These are phyloP conservation scores for Plutomurus gul DNA, from an alignment of 1,140 invertebrate genomes.

Conservation along the genomic window DNA sequence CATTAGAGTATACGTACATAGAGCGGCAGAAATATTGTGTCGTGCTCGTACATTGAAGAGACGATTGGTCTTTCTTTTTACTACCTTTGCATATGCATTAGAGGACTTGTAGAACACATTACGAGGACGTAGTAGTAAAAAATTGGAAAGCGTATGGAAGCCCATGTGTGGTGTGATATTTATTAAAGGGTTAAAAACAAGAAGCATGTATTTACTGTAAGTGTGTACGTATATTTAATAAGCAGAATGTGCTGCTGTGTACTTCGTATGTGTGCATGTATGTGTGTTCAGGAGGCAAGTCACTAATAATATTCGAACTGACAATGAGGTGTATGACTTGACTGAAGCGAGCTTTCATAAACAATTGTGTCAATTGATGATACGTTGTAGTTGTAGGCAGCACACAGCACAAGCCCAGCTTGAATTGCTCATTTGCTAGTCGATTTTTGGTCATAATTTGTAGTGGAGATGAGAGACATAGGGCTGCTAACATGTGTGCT, in stretches of 20 bases:
- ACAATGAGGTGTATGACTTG: conserved; percentile 8
- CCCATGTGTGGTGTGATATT: conserved; percentile 10
- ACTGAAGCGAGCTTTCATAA: conserved; percentile 11
- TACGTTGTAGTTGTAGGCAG: background rate
- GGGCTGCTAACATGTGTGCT: conserved; percentile 9
- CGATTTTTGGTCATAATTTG: conserved; percentile 17
- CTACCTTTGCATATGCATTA: background rate
- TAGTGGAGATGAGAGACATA: conserved; percentile 21
- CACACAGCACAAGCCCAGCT: background rate
- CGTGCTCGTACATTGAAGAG: background rate
- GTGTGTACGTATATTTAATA: no score
- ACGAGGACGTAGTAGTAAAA: background rate
- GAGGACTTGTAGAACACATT: background rate
- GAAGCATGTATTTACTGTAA: background rate
- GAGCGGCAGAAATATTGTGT: background rate
- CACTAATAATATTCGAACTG: conserved; percentile 21
- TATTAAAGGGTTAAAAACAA: conserved; percentile 11
- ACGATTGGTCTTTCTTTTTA: background rate
- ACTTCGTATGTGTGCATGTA: background rate
- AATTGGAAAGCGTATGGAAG: background rate
- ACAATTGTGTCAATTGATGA: conserved; percentile 27
- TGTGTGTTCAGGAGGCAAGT: background rate
- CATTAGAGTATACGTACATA: background rate
- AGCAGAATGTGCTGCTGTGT: no score
- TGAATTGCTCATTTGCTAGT: conserved; percentile 5